A percentile compares a stretch with the other conserved stretches of the same genome.
Evolutionary conservation across 2,888 invertebrate species (phyloP).

Genomic region (Nephrotoma appendiculata): DNA sequence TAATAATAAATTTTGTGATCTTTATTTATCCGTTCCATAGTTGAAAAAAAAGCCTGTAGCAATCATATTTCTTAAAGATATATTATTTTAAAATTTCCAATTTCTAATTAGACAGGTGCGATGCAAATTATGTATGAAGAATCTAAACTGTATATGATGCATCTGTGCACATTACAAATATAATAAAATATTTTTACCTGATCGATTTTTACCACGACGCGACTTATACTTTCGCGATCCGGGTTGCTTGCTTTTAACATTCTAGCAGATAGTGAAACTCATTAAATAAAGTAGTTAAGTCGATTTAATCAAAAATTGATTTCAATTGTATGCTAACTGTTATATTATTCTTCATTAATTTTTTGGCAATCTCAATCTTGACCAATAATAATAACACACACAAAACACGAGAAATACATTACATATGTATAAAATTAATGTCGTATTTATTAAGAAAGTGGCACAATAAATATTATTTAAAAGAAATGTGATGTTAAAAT

Average conservation of each 20-base stretch:
- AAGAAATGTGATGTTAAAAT: neutral
- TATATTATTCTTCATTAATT: neutral
- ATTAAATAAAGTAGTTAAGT: neutral
- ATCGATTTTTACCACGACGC: neutral
- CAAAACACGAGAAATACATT: neutral
- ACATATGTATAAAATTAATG: neutral
- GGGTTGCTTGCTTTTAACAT: neutral
- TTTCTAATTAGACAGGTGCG: neutral
- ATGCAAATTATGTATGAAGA: neutral
- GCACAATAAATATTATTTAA: neutral
- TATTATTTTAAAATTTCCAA: neutral
- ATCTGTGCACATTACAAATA: neutral
- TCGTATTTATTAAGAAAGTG: neutral
- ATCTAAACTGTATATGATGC: neutral
- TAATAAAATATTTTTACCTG: neutral
- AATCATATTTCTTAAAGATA: no score
- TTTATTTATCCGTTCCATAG: no score
- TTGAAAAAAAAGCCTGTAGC: no score
- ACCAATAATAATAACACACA: neutral
- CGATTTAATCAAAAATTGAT: neutral
- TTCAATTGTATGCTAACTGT: neutral
- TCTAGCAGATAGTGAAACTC: neutral
- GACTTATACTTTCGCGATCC: neutral
- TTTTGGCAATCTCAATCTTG: neutral
- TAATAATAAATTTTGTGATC: no score